Percentiles rank a stretch among this genome's conserved stretches.
Conservation (phyloP, 2,113 vertebrate genomes). For the Amphiprion ocellaris region DNA sequence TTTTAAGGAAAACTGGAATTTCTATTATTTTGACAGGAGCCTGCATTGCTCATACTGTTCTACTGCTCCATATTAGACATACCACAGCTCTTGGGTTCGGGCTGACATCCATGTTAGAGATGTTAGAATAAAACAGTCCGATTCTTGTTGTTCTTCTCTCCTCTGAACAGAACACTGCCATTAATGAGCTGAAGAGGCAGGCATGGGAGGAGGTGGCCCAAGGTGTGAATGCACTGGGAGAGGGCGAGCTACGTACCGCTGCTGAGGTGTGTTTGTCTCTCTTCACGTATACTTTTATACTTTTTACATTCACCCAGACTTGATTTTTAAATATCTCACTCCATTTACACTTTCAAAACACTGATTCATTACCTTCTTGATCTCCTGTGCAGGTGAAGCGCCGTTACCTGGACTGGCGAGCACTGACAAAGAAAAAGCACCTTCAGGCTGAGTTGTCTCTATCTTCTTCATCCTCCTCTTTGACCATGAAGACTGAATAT, state of each 20-base stretch:
- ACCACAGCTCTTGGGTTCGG: too few species aligned
- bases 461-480: conserved; percentile 51
- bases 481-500: conserved; percentile 88
- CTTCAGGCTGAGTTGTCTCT: conserved; percentile 89
- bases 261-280: conserved; percentile 81
- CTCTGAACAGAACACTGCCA: conserved; percentile 90
- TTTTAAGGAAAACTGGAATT: too few species aligned
- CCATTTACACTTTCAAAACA: too few species aligned
- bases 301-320: neutral
- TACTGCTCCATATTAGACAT: too few species aligned
- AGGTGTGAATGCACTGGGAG: conserved; percentile 92
- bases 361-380: neutral
- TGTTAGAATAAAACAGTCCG: neutral
- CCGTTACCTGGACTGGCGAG: conserved; percentile 93
- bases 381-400: conserved; percentile 86
- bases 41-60: neutral
- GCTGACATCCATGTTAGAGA: neutral
- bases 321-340: neutral
- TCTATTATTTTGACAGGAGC: neutral
- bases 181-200: conserved; percentile 95
- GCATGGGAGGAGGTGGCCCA: conserved; percentile 97
- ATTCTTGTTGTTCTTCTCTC: conserved; percentile 5
- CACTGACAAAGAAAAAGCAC: conserved; percentile 93
- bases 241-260: conserved; percentile 93
- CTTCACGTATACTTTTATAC: neutral